Base-by-base conservation (phyloP, 2,888 invertebrate species). In the Hesperia comma region DNA sequence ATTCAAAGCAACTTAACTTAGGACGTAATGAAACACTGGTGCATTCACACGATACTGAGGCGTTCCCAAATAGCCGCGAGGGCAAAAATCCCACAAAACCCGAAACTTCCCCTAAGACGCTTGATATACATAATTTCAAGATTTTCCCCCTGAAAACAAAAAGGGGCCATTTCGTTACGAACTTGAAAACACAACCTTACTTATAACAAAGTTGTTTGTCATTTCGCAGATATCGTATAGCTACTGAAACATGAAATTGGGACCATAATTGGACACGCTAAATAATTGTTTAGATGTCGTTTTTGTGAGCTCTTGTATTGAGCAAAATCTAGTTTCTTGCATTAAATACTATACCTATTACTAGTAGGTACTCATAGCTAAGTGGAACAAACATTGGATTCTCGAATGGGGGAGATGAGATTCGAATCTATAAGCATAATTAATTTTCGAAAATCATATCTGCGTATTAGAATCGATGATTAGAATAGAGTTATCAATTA, bases 241-340 rank as follows among this genome's bases (percentile, higher is more conserved):
- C 53, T 37, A 53, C 40, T 61, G 61, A 53, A 61, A 61, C 46
- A 21, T 51, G 51, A 53, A 26, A 40, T 53, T 53, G 53, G 53
- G 40, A 21, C 10, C n/a, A 6, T 33, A 26, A 61, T 61, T 37
- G 53, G 10, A 10, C 6, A 19, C n/a, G 51, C 19, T 33, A 61
- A 51, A 53, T 53, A n/a, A 53, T 40, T 40, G 26, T 51, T 46
- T 53, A 56, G 15, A 37, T 37, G 41, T 14, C 14, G 5, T 41
- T 14, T 41, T 41, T 26, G 26, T 26, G 2, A 26, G 2, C 26
- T 4, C 26, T 26, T 26, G 26, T 26, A 26, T 26, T 26, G 26
- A 4, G 5, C 26, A 26, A 26, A 26, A 26, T 5, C 26, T 26
- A 26, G 5, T 26, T 4, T 4, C 2, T 26, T 26, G 5, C 26